Percentiles rank a stretch among this genome's conserved stretches.
These are phyloP conservation scores for Colletes latitarsis DNA, from an alignment of 1,140 invertebrate genomes.

Conservation along the genomic window DNA sequence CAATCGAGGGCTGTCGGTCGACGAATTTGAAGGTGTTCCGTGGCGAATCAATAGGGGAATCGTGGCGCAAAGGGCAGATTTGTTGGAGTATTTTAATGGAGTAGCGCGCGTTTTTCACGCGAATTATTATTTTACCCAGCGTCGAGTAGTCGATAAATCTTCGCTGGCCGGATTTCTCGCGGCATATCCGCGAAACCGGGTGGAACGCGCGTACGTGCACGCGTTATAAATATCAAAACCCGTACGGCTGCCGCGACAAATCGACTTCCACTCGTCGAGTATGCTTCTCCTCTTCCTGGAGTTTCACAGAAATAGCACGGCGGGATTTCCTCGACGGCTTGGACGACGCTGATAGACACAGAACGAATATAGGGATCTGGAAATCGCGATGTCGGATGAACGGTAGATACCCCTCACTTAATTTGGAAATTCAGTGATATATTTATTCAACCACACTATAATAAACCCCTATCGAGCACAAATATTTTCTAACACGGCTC, in stretches of 20 bases:
- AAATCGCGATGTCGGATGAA: no score
- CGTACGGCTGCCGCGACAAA: constrained; percentile 5
- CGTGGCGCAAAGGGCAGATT: background rate
- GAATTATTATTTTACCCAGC: background rate
- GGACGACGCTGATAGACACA: constrained; percentile 10
- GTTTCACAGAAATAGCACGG: background rate
- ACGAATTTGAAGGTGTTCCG: no score
- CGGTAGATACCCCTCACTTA: no score
- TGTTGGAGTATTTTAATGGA: background rate
- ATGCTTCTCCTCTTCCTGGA: background rate
- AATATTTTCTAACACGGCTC: no score
- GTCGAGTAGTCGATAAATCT: background rate
- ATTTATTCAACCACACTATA: no score
- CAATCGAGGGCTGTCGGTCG: no score
- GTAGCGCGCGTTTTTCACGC: background rate
- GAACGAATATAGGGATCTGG: background rate
- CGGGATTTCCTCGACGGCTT: background rate
- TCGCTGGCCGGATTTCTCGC: background rate
- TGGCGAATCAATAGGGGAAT: background rate
- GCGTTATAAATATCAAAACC: constrained; percentile 8
- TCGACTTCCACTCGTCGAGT: background rate
- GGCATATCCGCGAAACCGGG: background rate
- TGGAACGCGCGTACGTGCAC: constrained; percentile 2
- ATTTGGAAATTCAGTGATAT: no score
- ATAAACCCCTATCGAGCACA: no score